Evolutionary conservation across 1,140 invertebrate genomes (phyloP).

Genomic region (Nymphalis io): DNA sequence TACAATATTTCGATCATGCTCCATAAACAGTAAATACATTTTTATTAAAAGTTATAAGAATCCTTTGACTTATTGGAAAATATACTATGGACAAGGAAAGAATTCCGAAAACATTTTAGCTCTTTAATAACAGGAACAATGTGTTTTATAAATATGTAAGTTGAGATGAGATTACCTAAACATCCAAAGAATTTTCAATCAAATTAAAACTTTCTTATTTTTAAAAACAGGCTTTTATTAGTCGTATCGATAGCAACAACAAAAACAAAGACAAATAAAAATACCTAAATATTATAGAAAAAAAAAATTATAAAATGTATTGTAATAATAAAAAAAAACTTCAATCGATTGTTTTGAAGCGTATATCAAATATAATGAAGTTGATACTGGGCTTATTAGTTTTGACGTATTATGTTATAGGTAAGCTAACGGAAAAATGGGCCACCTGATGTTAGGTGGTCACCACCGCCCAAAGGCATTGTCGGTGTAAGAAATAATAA

Average conservation of each 20-base stretch:
- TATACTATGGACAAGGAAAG: neutral
- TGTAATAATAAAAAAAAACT: too few relatives aligned
- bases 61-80: neutral
- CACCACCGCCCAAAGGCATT: too few relatives aligned
- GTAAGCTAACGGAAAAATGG: too few relatives aligned
- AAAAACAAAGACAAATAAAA: too few relatives aligned
- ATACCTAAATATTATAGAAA: too few relatives aligned
- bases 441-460: too few relatives aligned
- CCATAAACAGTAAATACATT: conserved; percentile 24
- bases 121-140: conserved; percentile 8
- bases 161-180: neutral
- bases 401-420: too few relatives aligned
- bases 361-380: too few relatives aligned
- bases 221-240: neutral
- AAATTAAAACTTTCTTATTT: neutral
- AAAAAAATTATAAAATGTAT: too few relatives aligned
- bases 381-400: too few relatives aligned
- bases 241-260: conserved; percentile 9
- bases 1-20: conserved; percentile 51
- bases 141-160: neutral
- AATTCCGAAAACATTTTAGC: neutral
- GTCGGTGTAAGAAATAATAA: too few relatives aligned
- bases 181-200: neutral
- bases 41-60: conserved; percentile 28
- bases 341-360: too few relatives aligned